Percentiles rank a stretch among this genome's conserved stretches.
Evolutionary conservation across 2,797 vertebrate species (phyloP).

Genomic region (Brachyalestes nurse): DNA sequence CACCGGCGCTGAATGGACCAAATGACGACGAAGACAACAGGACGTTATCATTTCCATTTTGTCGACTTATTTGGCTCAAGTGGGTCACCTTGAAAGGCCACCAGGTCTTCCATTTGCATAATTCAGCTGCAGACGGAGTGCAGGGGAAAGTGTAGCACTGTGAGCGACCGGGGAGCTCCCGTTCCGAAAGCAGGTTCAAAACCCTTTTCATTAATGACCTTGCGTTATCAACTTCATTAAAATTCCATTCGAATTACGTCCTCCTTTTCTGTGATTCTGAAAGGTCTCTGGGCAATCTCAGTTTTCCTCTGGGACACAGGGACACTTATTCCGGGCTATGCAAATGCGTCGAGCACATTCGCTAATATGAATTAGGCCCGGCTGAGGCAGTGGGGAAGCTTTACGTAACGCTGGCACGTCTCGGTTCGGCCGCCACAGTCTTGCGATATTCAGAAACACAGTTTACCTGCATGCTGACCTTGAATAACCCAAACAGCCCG

Average conservation of each 20-base stretch:
- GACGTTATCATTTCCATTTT: conserved; percentile 18
- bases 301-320: conserved; percentile 25
- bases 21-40: conserved; percentile 19
- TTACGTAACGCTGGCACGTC: neutral
- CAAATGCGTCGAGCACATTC: conserved; percentile 1
- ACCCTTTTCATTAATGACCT: conserved; percentile 40
- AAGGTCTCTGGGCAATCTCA: conserved; percentile 30
- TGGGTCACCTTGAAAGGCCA: conserved; percentile 36
- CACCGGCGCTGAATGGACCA: neutral
- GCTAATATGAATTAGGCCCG: conserved; percentile 1
- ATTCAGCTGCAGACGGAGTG: conserved; percentile 1
- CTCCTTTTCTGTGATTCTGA: neutral
- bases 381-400: neutral
- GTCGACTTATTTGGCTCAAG: conserved; percentile 20
- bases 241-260: conserved; percentile 18
- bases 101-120: conserved; percentile 24
- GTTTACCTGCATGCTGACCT: conserved; percentile 1
- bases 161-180: neutral
- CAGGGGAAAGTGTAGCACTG: neutral
- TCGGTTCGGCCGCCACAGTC: neutral
- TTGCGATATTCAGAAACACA: neutral
- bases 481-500: neutral
- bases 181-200: conserved; percentile 14
- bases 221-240: conserved; percentile 38
- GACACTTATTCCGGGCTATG: conserved; percentile 32